Percentiles rank a stretch among this genome's conserved stretches.
phyloP scores from a whole-genome alignment of 2,888 invertebrate species.

The Mesochorus sp. region DNA sequence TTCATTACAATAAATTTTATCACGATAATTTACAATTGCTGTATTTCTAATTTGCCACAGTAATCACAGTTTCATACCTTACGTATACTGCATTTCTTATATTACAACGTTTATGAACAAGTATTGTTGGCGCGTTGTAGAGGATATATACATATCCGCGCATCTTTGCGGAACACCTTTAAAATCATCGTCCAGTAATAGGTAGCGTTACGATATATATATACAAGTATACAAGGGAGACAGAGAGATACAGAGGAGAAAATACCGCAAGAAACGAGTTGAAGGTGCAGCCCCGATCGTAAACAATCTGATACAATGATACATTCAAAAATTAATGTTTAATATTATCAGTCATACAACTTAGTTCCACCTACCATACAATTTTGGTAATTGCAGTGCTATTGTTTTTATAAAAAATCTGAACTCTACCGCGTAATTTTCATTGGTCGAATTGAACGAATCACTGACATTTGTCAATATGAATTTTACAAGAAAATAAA shows the following conservation, averaged over 20 bases:
- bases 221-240: too few relatives aligned
- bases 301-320: slow-evolving; percentile 40
- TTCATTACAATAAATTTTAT: neutral
- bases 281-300: slow-evolving; percentile 42
- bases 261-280: slow-evolving; percentile 25
- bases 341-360: neutral
- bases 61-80: neutral
- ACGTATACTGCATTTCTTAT: slow-evolving; percentile 7
- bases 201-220: neutral
- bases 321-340: slow-evolving; percentile 22
- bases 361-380: neutral
- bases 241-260: too few relatives aligned
- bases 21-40: slow-evolving; percentile 11
- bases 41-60: slow-evolving; percentile 19
- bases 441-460: too few relatives aligned
- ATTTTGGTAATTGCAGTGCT: too few relatives aligned
- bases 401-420: too few relatives aligned
- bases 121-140: neutral
- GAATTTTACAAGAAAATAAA: too few relatives aligned
- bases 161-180: slow-evolving; percentile 24
- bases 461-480: too few relatives aligned
- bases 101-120: slow-evolving; percentile 1
- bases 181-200: neutral
- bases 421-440: too few relatives aligned
- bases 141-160: too few relatives aligned